A percentile compares a stretch with the other conserved stretches of the same genome.
Conservation (phyloP, 1,140 invertebrate genomes). For the Leptinotarsa texana region DNA sequence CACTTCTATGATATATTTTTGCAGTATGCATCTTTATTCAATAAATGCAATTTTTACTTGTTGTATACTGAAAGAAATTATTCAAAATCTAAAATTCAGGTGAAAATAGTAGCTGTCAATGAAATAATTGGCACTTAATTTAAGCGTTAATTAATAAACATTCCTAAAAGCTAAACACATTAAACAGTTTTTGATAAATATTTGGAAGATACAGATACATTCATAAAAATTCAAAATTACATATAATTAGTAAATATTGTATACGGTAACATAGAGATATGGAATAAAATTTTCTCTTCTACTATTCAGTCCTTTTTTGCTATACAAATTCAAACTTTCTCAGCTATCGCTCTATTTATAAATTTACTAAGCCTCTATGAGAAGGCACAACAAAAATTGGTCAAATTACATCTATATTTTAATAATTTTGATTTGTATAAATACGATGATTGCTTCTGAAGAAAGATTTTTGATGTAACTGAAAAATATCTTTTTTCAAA, state of each 20-base stretch:
- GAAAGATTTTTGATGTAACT: neutral
- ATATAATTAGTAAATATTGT: constrained; percentile 35
- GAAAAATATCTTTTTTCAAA: neutral
- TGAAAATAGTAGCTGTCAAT: neutral
- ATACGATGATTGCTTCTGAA: neutral
- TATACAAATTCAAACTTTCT: constrained; percentile 5
- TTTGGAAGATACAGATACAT: constrained; percentile 38
- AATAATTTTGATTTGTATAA: constrained; percentile 11
- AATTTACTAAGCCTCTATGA: constrained; percentile 38
- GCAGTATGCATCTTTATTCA: neutral
- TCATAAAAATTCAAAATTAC: constrained; percentile 32
- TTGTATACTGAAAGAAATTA: neutral
- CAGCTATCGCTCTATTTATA: constrained; percentile 17
- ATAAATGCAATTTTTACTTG: neutral
- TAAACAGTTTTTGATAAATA: constrained; percentile 33
- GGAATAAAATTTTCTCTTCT: constrained; percentile 30
- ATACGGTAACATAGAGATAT: constrained; percentile 36
- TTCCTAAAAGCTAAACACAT: constrained; percentile 38
- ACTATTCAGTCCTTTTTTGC: constrained; percentile 32
- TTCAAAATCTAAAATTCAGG: neutral
- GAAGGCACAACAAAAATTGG: constrained; percentile 46
- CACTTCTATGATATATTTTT: too few relatives aligned
- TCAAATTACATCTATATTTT: constrained; percentile 33
- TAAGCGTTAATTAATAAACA: constrained; percentile 11
- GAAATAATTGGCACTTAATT: constrained; percentile 2